Percentiles rank a stretch among this genome's conserved stretches.
These are phyloP conservation scores for Onychomys torridus DNA, from an alignment of 2,797 vertebrate genomes.

Conservation along the genomic window DNA sequence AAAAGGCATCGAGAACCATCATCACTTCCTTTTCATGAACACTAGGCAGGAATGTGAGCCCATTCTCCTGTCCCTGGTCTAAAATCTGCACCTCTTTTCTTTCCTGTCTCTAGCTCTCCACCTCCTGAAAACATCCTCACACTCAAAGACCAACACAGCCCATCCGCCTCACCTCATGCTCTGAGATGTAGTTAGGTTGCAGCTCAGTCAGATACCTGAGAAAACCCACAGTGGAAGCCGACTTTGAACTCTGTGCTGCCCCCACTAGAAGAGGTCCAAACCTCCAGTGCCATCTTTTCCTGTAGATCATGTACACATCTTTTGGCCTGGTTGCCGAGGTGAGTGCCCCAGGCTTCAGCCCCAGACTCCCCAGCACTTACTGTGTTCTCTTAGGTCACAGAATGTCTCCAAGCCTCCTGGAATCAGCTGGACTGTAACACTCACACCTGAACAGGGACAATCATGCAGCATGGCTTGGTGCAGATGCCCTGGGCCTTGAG, in stretches of 20 bases:
- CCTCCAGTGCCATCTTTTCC: background rate
- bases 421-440: background rate
- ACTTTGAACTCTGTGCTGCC: background rate
- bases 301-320: background rate
- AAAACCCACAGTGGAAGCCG: background rate
- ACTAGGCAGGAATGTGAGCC: accelerated
- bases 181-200: background rate
- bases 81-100: background rate
- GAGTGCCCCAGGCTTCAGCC: background rate
- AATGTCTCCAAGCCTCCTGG: background rate
- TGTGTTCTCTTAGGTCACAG: background rate
- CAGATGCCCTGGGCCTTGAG: background rate
- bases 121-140: background rate
- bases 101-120: background rate
- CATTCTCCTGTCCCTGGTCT: background rate
- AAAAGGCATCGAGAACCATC: background rate
- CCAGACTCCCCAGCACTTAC: background rate
- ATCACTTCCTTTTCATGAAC: background rate
- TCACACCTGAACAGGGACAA: background rate
- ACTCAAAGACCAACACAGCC: background rate
- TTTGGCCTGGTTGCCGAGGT: background rate
- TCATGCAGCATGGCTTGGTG: background rate
- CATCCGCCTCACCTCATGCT: background rate
- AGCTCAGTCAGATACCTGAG: background rate
- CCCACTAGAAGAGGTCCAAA: background rate